phyloP scores from a whole-genome alignment of 1,140 invertebrate species.

The Pachypeltis micranthus region DNA sequence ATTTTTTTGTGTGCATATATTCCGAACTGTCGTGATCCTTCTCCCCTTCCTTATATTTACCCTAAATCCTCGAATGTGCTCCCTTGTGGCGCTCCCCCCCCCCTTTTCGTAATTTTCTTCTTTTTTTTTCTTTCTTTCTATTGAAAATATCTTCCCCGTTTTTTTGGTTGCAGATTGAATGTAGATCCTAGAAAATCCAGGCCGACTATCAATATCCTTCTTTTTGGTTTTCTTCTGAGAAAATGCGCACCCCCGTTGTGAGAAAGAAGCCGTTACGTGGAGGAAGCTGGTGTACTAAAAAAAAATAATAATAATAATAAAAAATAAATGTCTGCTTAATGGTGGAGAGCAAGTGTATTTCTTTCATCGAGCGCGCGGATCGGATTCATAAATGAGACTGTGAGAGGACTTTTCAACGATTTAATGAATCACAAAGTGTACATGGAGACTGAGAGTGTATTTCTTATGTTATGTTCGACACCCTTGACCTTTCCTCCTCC shows the following conservation, averaged over 20 bases:
- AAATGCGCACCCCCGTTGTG: slow-evolving; percentile 15
- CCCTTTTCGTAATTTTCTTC: not conserved
- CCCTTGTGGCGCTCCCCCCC: no score
- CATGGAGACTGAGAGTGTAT: slow-evolving; percentile 2
- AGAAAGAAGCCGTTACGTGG: slow-evolving; percentile 8
- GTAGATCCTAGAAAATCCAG: slow-evolving; percentile 7
- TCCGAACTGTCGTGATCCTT: no score
- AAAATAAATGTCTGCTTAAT: slow-evolving; percentile 11
- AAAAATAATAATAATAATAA: not conserved
- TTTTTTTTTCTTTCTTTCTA: not conserved
- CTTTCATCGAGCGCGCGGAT: slow-evolving; percentile 7
- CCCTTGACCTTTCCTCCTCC: no score
- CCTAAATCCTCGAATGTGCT: no score
- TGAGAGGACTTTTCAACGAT: slow-evolving; percentile 3
- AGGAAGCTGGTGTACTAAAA: slow-evolving; percentile 7
- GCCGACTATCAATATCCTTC: slow-evolving; percentile 13
- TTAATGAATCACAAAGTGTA: not conserved
- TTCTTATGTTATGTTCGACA: not conserved
- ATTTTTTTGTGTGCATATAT: no score
- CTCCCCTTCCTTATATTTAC: no score
- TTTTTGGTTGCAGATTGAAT: slow-evolving; percentile 15
- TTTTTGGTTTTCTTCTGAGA: slow-evolving; percentile 16
- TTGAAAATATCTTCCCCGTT: not conserved
- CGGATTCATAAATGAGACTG: not conserved
- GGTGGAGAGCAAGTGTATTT: slow-evolving; percentile 10